Conservation (phyloP, 2,113 vertebrate genomes). For the Oriolus oriolus region DNA sequence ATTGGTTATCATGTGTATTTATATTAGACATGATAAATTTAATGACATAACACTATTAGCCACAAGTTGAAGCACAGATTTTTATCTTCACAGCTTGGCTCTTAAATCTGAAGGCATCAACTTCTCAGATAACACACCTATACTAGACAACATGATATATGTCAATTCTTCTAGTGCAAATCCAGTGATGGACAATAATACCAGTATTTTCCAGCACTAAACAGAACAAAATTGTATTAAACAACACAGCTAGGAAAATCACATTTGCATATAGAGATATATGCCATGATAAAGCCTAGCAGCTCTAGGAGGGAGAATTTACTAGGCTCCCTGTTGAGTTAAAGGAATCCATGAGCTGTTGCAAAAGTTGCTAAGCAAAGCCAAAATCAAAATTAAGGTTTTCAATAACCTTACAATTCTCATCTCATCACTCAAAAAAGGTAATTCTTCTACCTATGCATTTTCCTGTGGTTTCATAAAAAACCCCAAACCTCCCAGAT, state of each 20-base stretch:
- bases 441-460: background rate
- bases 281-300: background rate
- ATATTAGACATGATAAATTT: background rate
- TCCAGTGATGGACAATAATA: background rate
- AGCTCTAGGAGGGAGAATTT: background rate
- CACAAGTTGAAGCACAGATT: background rate
- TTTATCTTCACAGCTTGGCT: background rate
- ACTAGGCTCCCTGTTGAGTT: background rate
- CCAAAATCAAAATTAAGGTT: background rate
- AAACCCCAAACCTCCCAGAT: rapidly evolving
- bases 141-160: background rate
- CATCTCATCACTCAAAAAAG: background rate
- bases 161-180: background rate
- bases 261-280: background rate
- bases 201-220: background rate
- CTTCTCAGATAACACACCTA: background rate
- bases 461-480: background rate
- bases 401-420: background rate
- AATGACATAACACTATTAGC: background rate
- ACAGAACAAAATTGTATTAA: background rate
- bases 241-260: background rate
- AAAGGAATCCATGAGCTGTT: background rate
- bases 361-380: background rate
- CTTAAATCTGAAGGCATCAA: background rate
- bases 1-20: background rate